Percentiles rank a stretch among this genome's conserved stretches.
Evolutionary conservation across 2,888 invertebrate genomes (phyloP).

Genomic region (Gnatocerus cornutus): DNA sequence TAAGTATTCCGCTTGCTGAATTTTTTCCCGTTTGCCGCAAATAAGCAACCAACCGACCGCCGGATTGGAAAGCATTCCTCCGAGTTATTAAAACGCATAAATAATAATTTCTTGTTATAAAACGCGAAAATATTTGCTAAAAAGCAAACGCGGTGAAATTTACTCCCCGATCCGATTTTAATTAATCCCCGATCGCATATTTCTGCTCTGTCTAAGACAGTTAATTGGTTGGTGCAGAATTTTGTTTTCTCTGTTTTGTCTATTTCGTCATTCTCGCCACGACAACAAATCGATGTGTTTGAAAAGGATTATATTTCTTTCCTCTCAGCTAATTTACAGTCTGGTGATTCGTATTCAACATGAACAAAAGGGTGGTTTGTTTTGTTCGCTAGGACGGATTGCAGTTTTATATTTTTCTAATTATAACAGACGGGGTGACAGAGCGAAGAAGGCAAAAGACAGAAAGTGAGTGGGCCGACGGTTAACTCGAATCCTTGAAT

Average conservation of each 20-base stretch:
- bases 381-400: conserved; percentile 25
- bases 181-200: conserved; percentile 18
- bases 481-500: neutral
- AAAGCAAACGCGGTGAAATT: neutral
- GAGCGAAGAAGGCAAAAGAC: neutral
- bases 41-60: neutral
- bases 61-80: neutral
- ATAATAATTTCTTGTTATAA: conserved; percentile 4
- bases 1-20: neutral
- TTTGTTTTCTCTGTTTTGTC: neutral
- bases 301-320: conserved; percentile 35
- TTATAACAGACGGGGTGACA: conserved; percentile 4
- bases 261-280: neutral
- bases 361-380: conserved; percentile 19
- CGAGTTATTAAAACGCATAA: conserved; percentile 12
- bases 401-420: conserved; percentile 27
- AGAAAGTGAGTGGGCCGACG: neutral
- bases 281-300: conserved; percentile 38
- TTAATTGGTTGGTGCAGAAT: conserved; percentile 24
- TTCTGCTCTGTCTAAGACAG: conserved; percentile 17
- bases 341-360: conserved; percentile 34
- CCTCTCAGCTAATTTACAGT: conserved; percentile 30
- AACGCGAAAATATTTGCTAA: conserved; percentile 1
- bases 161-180: conserved; percentile 15
- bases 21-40: neutral